Conservation (phyloP, 2,797 vertebrate genomes). For the Somateria mollissima region DNA sequence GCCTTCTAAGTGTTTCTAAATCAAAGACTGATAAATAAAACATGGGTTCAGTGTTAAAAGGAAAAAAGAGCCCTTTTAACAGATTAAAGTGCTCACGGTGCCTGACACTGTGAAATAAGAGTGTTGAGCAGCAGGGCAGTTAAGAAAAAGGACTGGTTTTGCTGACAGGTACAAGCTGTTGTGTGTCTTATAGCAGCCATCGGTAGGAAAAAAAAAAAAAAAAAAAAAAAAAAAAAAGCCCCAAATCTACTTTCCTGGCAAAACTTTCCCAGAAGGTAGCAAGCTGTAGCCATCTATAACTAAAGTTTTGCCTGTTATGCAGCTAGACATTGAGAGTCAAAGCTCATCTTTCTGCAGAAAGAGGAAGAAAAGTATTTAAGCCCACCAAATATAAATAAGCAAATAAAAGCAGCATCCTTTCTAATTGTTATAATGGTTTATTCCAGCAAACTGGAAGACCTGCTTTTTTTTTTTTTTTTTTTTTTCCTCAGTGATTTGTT, state of each 20-base stretch:
- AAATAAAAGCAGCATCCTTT: neutral
- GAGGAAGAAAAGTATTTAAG: neutral
- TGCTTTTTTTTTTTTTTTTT: neutral
- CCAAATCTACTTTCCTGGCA: neutral
- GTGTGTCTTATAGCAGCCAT: neutral
- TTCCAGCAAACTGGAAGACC: neutral
- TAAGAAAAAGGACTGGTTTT: constrained; percentile 49
- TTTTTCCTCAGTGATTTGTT: neutral
- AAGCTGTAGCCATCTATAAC: neutral
- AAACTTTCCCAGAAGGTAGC: neutral
- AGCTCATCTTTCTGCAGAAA: neutral
- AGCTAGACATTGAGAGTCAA: neutral
- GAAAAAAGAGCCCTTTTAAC: constrained; percentile 68
- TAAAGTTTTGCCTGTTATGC: neutral
- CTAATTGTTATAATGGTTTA: neutral
- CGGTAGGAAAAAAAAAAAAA: neutral
- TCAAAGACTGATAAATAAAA: constrained; percentile 76
- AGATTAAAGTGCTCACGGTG: constrained; percentile 71
- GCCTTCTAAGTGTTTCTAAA: constrained; percentile 64
- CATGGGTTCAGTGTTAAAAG: constrained; percentile 65
- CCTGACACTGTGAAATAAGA: constrained; percentile 70
- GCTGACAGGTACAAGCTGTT: constrained; percentile 58
- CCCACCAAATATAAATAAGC: neutral
- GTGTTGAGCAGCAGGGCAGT: constrained; percentile 50
- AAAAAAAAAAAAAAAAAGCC: constrained; percentile 1